Conservation (phyloP, 2,888 invertebrate genomes). For the Melikaiella ostensackeni region DNA sequence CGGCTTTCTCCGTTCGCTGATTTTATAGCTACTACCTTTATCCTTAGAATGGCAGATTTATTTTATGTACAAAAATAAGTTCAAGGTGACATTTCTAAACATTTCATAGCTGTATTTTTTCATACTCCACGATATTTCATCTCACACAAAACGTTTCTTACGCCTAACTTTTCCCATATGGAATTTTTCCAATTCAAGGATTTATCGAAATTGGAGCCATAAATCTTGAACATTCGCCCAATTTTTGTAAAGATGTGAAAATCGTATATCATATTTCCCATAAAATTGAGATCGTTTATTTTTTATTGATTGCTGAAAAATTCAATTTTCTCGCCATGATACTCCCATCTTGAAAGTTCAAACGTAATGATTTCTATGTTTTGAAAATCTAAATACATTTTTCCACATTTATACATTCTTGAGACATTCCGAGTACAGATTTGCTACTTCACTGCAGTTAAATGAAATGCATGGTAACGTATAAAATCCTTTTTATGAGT, state of each 20-base stretch:
- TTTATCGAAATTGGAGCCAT: conserved; percentile 18
- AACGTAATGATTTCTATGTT: background rate
- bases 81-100: no score
- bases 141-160: background rate
- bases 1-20: no score
- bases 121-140: background rate
- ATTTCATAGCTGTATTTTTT: no score
- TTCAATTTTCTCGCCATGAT: background rate
- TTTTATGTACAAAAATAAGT: no score
- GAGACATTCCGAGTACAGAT: no score
- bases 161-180: conserved; percentile 19
- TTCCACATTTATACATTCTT: background rate
- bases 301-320: conserved; percentile 21
- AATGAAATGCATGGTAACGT: background rate
- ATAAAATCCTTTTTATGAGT: conserved; percentile 3
- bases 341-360: background rate
- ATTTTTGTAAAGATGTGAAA: conserved; percentile 23
- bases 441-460: background rate
- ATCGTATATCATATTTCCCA: conserved; percentile 25
- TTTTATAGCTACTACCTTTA: no score
- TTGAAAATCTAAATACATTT: background rate
- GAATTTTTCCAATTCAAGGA: conserved; percentile 20
- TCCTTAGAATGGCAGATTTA: no score
- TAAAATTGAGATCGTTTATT: background rate
- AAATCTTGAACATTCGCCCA: conserved; percentile 20